Base-by-base conservation (phyloP, 2,888 invertebrate species). In the Galerucella calmariensis region DNA sequence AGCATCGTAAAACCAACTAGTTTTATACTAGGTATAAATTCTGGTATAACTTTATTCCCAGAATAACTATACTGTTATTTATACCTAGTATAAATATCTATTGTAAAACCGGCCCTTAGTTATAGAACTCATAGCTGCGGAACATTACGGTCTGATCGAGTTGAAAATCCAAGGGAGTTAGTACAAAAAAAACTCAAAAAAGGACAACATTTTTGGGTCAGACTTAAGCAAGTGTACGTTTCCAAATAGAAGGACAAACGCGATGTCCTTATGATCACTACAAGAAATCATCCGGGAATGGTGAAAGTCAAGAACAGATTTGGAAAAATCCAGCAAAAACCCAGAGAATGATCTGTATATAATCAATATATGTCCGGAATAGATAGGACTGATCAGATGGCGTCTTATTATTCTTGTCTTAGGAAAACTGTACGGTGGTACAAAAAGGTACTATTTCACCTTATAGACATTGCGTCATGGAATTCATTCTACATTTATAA, bases 131-230 rank as follows among this genome's bases (percentile, higher is more conserved):
- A 27, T 27, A n/a, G 82, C 83, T 81, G 3, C 78, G 81, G 80
- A 59, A 82, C 82, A 24, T 74, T 81, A 9, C 27, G 79, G n/a
- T 44, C 41, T 35, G 80, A 81, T 70, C 75, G 77, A 46, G 79
- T 78, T 62, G 73, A 72, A 20, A 79, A 80, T 65, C 82, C 82
- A 2, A 63, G 74, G 69, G 27, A 69, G 44, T 9, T 73, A 51
- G 53, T 53, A 53, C n/a, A 53, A 63, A 66, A 61, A 46, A 67
- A 67, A 67, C 56, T 67, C 35, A 67, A 67, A 24, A 67, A n/a
- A 35, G 67, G 53, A 27, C 51, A 67, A 56, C 53, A 67, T 67
- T 67, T 67, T 24, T 56, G 73, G 73, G 58, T 16, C 27, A 46
- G 72, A 46, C 41, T 51, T 48, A 53, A 58, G 16, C 20, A 63